These are phyloP conservation scores for Slavum lentiscoides DNA, from an alignment of 2,888 invertebrate species.

Conservation along the genomic window DNA sequence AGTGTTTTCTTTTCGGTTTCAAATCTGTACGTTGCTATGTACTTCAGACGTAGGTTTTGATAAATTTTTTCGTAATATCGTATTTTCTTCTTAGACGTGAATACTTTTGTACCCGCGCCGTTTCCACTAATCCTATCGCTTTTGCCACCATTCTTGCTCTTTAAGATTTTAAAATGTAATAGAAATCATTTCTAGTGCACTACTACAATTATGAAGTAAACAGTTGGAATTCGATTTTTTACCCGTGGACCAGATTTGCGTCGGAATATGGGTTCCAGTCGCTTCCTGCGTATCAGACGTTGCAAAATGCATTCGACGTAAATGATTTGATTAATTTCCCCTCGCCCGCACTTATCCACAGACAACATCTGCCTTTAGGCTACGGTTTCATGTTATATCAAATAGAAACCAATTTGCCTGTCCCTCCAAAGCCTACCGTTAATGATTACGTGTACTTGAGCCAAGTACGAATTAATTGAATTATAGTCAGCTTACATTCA, in stretches of 20 bases:
- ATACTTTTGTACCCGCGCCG: too few relatives aligned
- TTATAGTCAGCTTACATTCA: neutral
- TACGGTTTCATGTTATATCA: slow-evolving; percentile 68
- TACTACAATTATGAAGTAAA: slow-evolving; percentile 84
- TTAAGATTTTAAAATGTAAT: neutral
- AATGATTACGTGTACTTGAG: slow-evolving; percentile 78
- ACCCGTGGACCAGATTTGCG: slow-evolving; percentile 81
- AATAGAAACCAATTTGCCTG: slow-evolving; percentile 68
- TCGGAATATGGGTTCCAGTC: slow-evolving; percentile 97
- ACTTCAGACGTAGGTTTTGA: too few relatives aligned
- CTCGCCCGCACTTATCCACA: slow-evolving; percentile 71
- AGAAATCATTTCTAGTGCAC: slow-evolving; percentile 68
- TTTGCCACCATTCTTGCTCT: neutral
- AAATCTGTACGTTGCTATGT: too few relatives aligned
- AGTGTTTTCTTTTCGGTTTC: too few relatives aligned
- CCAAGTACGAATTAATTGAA: slow-evolving; percentile 68
- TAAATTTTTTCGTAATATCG: too few relatives aligned
- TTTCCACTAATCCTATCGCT: too few relatives aligned
- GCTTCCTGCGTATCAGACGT: slow-evolving; percentile 73
- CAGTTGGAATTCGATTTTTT: slow-evolving; percentile 78
- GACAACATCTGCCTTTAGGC: slow-evolving; percentile 86
- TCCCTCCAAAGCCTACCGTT: slow-evolving; percentile 67
- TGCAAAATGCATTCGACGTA: slow-evolving; percentile 66
- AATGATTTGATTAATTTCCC: slow-evolving; percentile 63
- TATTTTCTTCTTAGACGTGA: too few relatives aligned